These are phyloP conservation scores for Drosophila pseudoobscura DNA, from an alignment of 1,140 invertebrate genomes.

Conservation along the genomic window DNA sequence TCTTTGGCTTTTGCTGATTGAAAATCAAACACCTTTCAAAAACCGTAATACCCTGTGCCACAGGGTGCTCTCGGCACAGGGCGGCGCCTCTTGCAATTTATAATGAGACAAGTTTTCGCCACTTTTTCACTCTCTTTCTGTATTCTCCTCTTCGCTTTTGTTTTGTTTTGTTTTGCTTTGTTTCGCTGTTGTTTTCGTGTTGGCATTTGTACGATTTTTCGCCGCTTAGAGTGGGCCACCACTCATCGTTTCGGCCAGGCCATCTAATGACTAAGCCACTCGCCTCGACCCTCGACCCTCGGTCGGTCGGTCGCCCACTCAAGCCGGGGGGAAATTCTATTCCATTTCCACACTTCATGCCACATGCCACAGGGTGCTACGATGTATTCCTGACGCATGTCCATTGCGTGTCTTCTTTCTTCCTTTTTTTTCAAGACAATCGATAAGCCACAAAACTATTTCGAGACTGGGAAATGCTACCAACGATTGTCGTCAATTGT, in stretches of 20 bases:
- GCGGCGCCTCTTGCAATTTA: constrained; percentile 49
- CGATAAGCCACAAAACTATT: constrained; percentile 56
- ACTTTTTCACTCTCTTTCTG: background rate
- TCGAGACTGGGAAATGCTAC: constrained; percentile 24
- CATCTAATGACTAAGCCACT: constrained; percentile 51
- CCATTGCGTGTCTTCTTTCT: constrained; percentile 39
- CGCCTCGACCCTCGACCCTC: background rate
- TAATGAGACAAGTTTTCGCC: constrained; percentile 65
- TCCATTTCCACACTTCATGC: background rate
- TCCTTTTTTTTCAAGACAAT: constrained; percentile 53
- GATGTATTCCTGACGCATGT: constrained; percentile 52
- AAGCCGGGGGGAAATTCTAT: constrained; percentile 20
- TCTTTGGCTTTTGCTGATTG: too few relatives aligned
- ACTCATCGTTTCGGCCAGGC: constrained; percentile 25
- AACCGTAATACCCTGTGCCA: too few relatives aligned
- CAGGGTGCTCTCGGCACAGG: constrained; percentile 9
- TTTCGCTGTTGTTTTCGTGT: constrained; percentile 26
- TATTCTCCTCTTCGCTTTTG: constrained; percentile 22
- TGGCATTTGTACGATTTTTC: constrained; percentile 48
- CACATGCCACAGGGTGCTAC: background rate
- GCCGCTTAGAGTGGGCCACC: constrained; percentile 4
- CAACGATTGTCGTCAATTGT: constrained; percentile 35
- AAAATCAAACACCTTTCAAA: too few relatives aligned
- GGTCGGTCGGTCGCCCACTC: background rate
- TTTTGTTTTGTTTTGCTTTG: constrained; percentile 13